phyloP scores from a whole-genome alignment of 2,797 vertebrate genomes.

The Manis pentadactyla region DNA sequence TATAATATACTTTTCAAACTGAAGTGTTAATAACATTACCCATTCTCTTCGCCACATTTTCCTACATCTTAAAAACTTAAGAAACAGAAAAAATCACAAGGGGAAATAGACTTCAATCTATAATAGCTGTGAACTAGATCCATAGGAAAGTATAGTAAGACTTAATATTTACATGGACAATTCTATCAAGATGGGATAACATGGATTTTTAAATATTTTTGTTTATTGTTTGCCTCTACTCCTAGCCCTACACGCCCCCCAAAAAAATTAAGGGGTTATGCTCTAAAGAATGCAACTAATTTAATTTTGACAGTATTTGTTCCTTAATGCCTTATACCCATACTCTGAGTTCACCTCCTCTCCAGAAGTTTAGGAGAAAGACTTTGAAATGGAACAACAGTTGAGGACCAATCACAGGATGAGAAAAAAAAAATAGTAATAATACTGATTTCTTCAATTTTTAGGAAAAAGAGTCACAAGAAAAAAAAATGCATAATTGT shows the following conservation, averaged over 20 bases:
- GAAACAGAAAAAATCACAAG: not conserved
- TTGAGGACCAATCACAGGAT: not conserved
- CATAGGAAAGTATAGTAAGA: not conserved
- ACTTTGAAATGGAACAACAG: fast-evolving
- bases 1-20: not conserved
- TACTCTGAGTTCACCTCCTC: not conserved
- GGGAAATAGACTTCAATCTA: not conserved
- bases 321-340: not conserved
- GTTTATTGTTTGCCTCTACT: not conserved
- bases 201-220: not conserved
- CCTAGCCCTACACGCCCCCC: fast-evolving
- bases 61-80: not conserved
- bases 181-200: not conserved
- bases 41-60: not conserved
- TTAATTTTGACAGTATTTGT: not conserved
- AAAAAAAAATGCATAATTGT: not conserved
- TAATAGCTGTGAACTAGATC: not conserved
- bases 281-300: not conserved
- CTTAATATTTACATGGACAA: not conserved
- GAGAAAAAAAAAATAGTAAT: not conserved
- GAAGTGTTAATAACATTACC: not conserved
- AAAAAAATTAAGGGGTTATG: not conserved
- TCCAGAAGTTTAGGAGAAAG: not conserved
- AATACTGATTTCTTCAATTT: not conserved
- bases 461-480: not conserved